Base-by-base conservation (phyloP, 2,888 invertebrate genomes). In the Melitaea athalia region DNA sequence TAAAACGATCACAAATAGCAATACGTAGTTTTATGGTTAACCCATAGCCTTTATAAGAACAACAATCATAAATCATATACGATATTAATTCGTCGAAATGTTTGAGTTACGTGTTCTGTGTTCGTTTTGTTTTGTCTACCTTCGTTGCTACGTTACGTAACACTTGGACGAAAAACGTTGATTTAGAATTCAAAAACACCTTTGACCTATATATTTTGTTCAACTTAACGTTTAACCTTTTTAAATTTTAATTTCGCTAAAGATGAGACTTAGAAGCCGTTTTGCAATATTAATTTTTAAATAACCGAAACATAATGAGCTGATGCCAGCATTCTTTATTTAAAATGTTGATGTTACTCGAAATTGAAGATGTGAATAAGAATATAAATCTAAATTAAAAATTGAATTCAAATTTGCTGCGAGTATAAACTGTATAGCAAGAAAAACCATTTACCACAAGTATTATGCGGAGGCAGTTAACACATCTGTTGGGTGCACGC, bases 111-210 rank as follows among this genome's bases (percentile, higher is more conserved):
- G 76, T 82, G 78, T 78, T 78, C 81, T 81, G 76, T 85, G 86
- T 81, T 77, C 69, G 71, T 76, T 77, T 78, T 87, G 85, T 87
- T 87, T 79, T 83, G 86, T 81, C 86, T 88, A 79, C 77, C 77
- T 71, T 74, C 70, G 77, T 77, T 76, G 74, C 78, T 72, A 49
- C 24, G 67, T 74, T 72, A 74, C 72, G 73, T 74, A 75, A 76
- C 53, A 33, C 31, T 12, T 49, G 61, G 17, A 47, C 38, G 49
- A 15, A 45, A 55, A 66, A 66, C 17, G 12, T 63, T 63, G 5
- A 31, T 50, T 63, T 52, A 63, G 17, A 50, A 17, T 63, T 63
- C 14, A 38, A 52, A 24, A 47, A 31, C 12, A 31, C 60, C 24
- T 31, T 31, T 47, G 47, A 60, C 60, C 57, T 47, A 64, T n/a